A percentile compares a stretch with the other conserved stretches of the same genome.
Conservation (phyloP, 2,113 vertebrate species). For the Ammodramus savannarum region DNA sequence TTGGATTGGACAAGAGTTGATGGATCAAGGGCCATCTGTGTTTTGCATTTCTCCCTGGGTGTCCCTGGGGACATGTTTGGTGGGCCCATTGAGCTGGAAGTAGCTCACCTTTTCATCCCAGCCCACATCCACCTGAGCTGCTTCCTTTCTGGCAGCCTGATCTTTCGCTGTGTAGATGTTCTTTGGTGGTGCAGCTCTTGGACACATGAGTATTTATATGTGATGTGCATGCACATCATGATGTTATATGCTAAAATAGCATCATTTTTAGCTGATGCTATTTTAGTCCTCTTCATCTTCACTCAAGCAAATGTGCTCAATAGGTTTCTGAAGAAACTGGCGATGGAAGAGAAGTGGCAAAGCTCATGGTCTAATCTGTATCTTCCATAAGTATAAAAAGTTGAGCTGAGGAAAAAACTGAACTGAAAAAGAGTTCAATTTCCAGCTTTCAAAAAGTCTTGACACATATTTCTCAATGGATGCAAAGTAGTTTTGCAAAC, state of each 20-base stretch:
- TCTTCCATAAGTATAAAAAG: not conserved
- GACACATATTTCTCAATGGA: not conserved
- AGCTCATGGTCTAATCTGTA: not conserved
- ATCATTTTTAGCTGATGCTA: not conserved
- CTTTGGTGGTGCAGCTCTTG: not conserved
- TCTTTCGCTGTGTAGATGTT: not conserved
- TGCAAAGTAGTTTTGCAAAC: not conserved
- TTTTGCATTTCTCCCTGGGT: not conserved
- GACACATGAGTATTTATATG: not conserved
- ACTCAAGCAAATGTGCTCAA: not conserved
- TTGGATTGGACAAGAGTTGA: not conserved
- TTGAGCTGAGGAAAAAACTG: not conserved
- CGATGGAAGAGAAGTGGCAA: not conserved
- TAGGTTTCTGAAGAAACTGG: not conserved
- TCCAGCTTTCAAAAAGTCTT: not conserved
- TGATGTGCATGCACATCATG: not conserved
- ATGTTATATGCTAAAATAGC: not conserved
- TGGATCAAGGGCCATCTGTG: not conserved
- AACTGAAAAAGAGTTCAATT: not conserved
- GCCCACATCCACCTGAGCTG: rapidly evolving
- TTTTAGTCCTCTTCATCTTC: not conserved
- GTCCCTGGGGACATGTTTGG: not conserved
- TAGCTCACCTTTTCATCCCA: not conserved
- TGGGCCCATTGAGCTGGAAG: not conserved
- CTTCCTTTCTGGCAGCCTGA: not conserved